These are phyloP conservation scores for Macrotrachela quadricornifera DNA, from an alignment of 1,140 invertebrate genomes.

Conservation along the genomic window DNA sequence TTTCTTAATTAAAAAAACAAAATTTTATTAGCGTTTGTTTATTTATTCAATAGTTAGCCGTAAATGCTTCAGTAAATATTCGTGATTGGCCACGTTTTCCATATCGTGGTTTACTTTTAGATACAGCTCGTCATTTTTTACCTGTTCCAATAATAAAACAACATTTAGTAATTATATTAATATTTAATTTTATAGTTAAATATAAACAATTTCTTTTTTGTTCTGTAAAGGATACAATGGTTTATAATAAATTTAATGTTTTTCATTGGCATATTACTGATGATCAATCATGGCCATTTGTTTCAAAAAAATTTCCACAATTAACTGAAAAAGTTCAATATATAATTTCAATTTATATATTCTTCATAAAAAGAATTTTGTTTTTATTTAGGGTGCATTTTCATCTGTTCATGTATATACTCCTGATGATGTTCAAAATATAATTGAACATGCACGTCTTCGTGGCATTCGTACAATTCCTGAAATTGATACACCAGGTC, in stretches of 20 bases:
- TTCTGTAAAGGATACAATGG: conserved; percentile 40
- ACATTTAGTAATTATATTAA: background rate
- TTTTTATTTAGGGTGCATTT: conserved; percentile 27
- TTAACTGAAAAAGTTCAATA: conserved; percentile 21
- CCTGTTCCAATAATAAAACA: conserved; percentile 11
- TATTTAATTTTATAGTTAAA: background rate
- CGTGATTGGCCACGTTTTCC: conserved; percentile 25
- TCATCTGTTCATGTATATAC: conserved; percentile 45
- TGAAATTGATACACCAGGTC: conserved; percentile 79
- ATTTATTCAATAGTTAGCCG: conserved; percentile 11
- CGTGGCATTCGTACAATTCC: conserved; percentile 64
- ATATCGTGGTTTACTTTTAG: conserved; percentile 32
- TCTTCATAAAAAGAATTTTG: too few species aligned
- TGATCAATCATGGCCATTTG: conserved; percentile 68
- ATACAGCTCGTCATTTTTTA: conserved; percentile 34
- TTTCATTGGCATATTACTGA: conserved; percentile 86
- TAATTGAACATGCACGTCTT: conserved; percentile 53
- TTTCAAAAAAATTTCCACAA: conserved; percentile 48
- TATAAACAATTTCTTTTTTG: background rate
- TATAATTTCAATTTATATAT: too few species aligned
- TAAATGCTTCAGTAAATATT: conserved; percentile 14
- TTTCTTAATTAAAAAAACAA: background rate
- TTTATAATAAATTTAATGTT: conserved; percentile 69
- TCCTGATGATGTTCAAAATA: conserved; percentile 37
- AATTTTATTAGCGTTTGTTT: background rate